Base-by-base conservation (phyloP, 2,113 vertebrate species). In the Scophthalmus maximus region DNA sequence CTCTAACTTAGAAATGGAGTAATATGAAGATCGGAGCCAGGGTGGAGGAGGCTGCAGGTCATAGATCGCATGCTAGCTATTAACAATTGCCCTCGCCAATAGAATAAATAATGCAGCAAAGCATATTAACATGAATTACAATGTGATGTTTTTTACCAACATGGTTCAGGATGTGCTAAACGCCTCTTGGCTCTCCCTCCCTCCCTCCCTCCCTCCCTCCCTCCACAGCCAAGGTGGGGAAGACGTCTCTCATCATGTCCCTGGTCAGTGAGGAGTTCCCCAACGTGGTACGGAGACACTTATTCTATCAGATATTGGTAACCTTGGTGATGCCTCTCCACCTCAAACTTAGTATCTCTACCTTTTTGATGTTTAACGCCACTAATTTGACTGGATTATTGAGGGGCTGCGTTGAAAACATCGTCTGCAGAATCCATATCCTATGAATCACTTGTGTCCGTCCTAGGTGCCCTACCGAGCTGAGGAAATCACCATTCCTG, bases 191-290 rank as follows among this genome's bases (percentile, higher is more conserved):
- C 7, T 72, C 1, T 76, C n/a, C 23, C 11, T 82, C 23, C 2
- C 1, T 73, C 87, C 73, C n/a, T n/a, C n/a, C n/a, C n/a, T n/a
- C n/a, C n/a, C n/a, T 76, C n/a, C 23, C 11, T 82, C 23, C 2
- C 1, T 73, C 87, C 73, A 82, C 94, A 99, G 97, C 97, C 92
- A 96, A 97, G 92, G 97, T 99, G 91, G 97, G 97, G 87, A 98
- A 99, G 94, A 98, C 97, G 0, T 99, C 97, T 32, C 93, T 99
- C 78, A 98, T 99, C 89, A 98, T 99, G 98, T 98, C 96, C 34
- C 93, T 99, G 91, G 97, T 99, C 92, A 98, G 97, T 81, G 97
- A 99, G 93, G 97, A 99, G 91, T 99, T 99, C 86, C 97, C 98
- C 60, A 93, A 95, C 82, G 97, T 98, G 96, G 97, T 99, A 94